Percentiles rank a stretch among this genome's conserved stretches.
Conservation (phyloP, 2,797 vertebrate species). For the Sciaenops ocellatus region DNA sequence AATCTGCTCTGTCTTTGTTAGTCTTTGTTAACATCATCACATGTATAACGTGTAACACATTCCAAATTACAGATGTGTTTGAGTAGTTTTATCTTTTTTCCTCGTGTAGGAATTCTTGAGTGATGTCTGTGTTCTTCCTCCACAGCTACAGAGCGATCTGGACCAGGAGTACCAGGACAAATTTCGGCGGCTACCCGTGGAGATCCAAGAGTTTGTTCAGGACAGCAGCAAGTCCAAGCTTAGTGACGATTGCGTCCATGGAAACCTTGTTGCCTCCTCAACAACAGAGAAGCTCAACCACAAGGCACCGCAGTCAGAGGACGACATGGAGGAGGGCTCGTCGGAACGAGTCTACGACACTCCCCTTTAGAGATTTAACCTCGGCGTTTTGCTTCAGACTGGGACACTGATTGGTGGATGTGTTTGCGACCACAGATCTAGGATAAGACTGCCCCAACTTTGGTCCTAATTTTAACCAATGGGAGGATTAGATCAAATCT, state of each 20-base stretch:
- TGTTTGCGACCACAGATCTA: slow-evolving; percentile 65
- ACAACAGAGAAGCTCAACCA: slow-evolving; percentile 88
- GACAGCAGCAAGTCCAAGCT: slow-evolving; percentile 94
- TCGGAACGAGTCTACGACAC: slow-evolving; percentile 92
- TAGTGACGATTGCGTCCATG: slow-evolving; percentile 79
- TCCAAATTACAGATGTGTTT: neutral
- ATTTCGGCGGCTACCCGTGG: slow-evolving; percentile 95
- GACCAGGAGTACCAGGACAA: slow-evolving; percentile 99
- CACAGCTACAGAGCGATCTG: slow-evolving; percentile 94
- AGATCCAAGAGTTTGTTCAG: slow-evolving; percentile 98
- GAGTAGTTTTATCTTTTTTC: neutral
- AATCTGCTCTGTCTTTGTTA: neutral
- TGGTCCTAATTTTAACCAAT: slow-evolving; percentile 70
- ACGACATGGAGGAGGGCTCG: slow-evolving; percentile 88
- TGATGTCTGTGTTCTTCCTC: neutral
- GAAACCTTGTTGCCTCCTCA: slow-evolving; percentile 83
- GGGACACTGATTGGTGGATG: slow-evolving; percentile 70
- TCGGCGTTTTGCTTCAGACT: slow-evolving; percentile 47
- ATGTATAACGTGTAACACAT: neutral
- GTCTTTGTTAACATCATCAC: neutral
- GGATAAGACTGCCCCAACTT: slow-evolving; percentile 62
- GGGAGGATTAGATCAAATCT: slow-evolving; percentile 73
- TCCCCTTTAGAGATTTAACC: slow-evolving; percentile 85
- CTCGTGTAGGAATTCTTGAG: neutral
- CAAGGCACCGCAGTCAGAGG: slow-evolving; percentile 89